phyloP scores from a whole-genome alignment of 2,113 vertebrate species.

The Ammodytes marinus region DNA sequence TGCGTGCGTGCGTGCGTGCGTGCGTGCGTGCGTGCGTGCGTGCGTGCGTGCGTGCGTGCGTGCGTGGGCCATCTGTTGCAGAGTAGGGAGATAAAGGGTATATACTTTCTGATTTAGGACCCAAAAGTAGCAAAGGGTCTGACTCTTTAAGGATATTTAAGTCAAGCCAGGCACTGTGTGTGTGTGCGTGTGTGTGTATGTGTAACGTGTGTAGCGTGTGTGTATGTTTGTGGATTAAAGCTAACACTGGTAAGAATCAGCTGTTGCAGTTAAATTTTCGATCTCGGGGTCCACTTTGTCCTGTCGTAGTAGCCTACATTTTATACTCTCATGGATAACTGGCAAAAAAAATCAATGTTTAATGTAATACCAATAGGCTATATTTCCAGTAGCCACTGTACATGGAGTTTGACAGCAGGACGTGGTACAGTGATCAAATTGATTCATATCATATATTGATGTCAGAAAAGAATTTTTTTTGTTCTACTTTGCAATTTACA shows the following conservation, averaged over 20 bases:
- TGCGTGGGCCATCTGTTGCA: slow-evolving; percentile 22
- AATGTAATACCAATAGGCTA: not conserved
- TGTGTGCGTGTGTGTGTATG: slow-evolving; percentile 33
- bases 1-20: slow-evolving; percentile 33
- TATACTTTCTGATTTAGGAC: slow-evolving; percentile 39
- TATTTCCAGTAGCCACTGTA: slow-evolving; percentile 19
- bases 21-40: slow-evolving; percentile 50
- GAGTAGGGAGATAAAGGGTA: not conserved
- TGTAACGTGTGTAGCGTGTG: not conserved
- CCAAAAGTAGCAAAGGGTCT: slow-evolving; percentile 30
- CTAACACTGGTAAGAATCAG: not conserved
- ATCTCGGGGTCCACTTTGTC: not conserved
- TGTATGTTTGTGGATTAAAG: slow-evolving; percentile 23
- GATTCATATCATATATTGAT: not conserved
- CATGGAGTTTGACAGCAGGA: slow-evolving; percentile 1
- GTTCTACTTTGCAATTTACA: not conserved
- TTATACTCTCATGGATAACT: slow-evolving; percentile 4
- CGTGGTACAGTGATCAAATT: not conserved
- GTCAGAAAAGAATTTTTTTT: not conserved
- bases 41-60: slow-evolving; percentile 39
- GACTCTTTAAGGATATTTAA: slow-evolving; percentile 5
- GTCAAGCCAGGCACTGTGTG: not conserved
- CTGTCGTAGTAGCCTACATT: not conserved
- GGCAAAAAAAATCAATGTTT: slow-evolving; percentile 12
- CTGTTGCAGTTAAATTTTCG: slow-evolving; percentile 36